Evolutionary conservation across 2,113 vertebrate species (phyloP).

Genomic region (Leucopternis melanops): DNA sequence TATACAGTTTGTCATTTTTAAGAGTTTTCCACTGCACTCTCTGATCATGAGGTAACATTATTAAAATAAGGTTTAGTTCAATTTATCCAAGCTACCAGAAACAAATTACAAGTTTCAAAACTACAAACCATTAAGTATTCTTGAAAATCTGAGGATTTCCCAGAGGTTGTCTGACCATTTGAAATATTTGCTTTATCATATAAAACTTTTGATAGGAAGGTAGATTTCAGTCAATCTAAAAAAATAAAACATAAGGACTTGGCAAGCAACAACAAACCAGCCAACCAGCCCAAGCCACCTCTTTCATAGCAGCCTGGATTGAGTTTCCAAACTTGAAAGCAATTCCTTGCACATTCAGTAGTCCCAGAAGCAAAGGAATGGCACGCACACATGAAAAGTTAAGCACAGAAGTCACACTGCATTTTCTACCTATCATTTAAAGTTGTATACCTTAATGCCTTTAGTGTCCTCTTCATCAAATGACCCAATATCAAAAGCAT

Average conservation of each 20-base stretch:
- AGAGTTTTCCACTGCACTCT: background rate
- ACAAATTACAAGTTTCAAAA: background rate
- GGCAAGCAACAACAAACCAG: background rate
- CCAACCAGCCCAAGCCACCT: background rate
- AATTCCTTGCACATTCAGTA: background rate
- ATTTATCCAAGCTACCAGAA: background rate
- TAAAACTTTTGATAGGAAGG: background rate
- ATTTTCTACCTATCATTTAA: background rate
- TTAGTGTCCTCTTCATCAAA: slow-evolving; percentile 99
- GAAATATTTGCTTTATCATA: background rate
- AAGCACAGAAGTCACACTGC: background rate
- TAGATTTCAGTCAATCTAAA: background rate
- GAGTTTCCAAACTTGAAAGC: background rate
- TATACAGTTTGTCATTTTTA: background rate
- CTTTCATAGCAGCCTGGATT: background rate
- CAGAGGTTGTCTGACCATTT: background rate
- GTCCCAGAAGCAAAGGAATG: background rate
- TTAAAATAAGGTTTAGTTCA: background rate
- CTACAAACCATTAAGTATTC: background rate
- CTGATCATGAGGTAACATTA: background rate
- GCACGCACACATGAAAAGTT: background rate
- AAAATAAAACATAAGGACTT: background rate
- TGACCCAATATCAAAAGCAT: slow-evolving; percentile 97
- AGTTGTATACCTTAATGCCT: slow-evolving; percentile 88
- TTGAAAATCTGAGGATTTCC: background rate